These are phyloP conservation scores for Laodelphax striatellus DNA, from an alignment of 1,140 invertebrate genomes.

Conservation along the genomic window DNA sequence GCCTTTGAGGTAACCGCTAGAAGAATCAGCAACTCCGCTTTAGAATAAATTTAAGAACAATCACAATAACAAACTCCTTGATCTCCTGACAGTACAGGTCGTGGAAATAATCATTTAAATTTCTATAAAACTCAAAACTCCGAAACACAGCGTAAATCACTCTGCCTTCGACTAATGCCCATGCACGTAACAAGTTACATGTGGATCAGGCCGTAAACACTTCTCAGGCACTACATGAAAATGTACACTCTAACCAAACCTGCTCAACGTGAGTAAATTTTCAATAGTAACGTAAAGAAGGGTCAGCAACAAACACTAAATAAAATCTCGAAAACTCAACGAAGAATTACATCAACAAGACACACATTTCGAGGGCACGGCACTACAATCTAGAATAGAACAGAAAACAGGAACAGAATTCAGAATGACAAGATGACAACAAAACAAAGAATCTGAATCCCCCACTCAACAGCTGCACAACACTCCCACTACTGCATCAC, in stretches of 20 bases:
- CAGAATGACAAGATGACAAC: not conserved
- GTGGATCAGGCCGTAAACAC: too few relatives aligned
- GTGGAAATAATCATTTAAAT: too few relatives aligned
- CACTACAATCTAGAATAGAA: not conserved
- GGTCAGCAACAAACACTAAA: not conserved
- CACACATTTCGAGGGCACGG: not conserved
- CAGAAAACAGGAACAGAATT: not conserved
- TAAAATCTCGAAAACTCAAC: not conserved
- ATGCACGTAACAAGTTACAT: too few relatives aligned
- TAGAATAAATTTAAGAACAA: not conserved
- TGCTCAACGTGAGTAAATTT: not conserved
- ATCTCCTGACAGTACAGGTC: too few relatives aligned
- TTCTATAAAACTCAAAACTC: too few relatives aligned
- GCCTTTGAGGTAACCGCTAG: slow-evolving; percentile 6
- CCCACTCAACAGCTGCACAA: not conserved
- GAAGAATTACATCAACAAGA: not conserved
- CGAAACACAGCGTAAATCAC: too few relatives aligned
- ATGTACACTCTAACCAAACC: not conserved
- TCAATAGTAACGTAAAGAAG: not conserved
- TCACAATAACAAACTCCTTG: not conserved
- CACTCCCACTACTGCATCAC: too few relatives aligned
- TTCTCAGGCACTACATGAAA: too few relatives aligned
- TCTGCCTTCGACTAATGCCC: too few relatives aligned
- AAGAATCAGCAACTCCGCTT: not conserved
- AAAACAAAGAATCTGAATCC: slow-evolving; percentile 3